Evolutionary conservation across 2,797 vertebrate species (phyloP).

Genomic region (Taeniopygia guttata): DNA sequence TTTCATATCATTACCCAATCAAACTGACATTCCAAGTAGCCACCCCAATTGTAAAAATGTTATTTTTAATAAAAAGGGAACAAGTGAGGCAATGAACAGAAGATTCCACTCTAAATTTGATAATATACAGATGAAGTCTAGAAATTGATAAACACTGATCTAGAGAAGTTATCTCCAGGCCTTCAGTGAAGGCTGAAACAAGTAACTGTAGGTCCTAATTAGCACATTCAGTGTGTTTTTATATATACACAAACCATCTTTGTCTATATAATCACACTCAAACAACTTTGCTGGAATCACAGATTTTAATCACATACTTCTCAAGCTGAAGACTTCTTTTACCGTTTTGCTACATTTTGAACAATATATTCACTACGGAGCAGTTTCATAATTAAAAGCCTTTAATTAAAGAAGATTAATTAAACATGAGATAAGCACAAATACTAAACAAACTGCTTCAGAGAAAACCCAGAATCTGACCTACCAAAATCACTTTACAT

Average conservation of each 20-base stretch:
- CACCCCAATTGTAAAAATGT: not conserved
- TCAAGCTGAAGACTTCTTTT: not conserved
- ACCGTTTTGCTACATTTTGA: not conserved
- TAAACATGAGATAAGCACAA: conserved; percentile 61
- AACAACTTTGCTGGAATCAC: not conserved
- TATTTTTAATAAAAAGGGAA: not conserved
- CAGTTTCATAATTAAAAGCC: conserved; percentile 1
- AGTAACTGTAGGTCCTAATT: not conserved
- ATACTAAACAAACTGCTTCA: conserved; percentile 64
- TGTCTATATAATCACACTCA: not conserved
- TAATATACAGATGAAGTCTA: not conserved
- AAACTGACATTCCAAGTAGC: not conserved
- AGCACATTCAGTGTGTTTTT: not conserved
- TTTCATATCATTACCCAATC: not conserved
- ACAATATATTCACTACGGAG: not conserved
- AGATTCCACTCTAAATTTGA: not conserved
- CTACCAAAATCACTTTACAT: conserved; percentile 55
- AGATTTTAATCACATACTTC: not conserved
- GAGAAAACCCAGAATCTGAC: conserved; percentile 63
- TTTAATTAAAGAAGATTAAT: conserved; percentile 67
- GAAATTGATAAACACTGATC: not conserved
- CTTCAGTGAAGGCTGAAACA: not conserved
- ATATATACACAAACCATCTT: not conserved
- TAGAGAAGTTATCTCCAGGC: not conserved
- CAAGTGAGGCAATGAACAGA: not conserved